Conservation (phyloP, 1,140 invertebrate species). For the Temnothorax longispinosus region DNA sequence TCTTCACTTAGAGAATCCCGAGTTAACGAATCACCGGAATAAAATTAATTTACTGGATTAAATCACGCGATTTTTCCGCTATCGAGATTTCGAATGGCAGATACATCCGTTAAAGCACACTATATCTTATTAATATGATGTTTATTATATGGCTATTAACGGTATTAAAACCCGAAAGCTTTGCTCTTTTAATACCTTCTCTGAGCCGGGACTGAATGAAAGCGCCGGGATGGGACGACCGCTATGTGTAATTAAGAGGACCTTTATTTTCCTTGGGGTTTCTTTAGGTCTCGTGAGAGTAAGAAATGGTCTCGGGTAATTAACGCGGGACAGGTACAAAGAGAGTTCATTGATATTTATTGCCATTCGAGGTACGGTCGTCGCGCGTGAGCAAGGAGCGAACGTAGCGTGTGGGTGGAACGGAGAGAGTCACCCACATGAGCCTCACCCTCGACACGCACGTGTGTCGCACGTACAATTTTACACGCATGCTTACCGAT, state of each 20-base stretch:
- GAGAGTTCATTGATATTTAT: conserved; percentile 64
- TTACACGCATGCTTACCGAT: conserved; percentile 75
- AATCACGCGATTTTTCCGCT: conserved; percentile 13
- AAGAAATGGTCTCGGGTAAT: conserved; percentile 51
- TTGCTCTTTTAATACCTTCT: background rate
- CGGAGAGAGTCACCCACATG: conserved; percentile 76
- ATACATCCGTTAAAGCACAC: background rate
- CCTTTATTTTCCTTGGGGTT: conserved; percentile 31
- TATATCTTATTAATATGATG: conserved; percentile 52
- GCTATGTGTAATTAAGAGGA: conserved; percentile 66
- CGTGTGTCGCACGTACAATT: conserved; percentile 70
- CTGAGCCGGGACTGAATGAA: conserved; percentile 24
- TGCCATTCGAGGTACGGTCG: conserved; percentile 34
- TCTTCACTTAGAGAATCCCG: conserved; percentile 2
- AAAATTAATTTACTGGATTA: conserved; percentile 43
- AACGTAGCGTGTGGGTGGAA: conserved; percentile 72
- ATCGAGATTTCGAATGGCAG: conserved; percentile 33
- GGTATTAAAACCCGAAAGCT: conserved; percentile 33
- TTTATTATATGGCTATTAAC: conserved; percentile 46
- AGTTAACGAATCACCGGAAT: conserved; percentile 19
- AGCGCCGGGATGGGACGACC: background rate
- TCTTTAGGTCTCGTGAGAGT: background rate
- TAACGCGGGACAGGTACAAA: conserved; percentile 43
- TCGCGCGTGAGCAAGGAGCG: conserved; percentile 51
- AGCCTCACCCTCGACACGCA: conserved; percentile 73